Evolutionary conservation across 2,888 invertebrate species (phyloP).

Genomic region (Calliscelio sp.): DNA sequence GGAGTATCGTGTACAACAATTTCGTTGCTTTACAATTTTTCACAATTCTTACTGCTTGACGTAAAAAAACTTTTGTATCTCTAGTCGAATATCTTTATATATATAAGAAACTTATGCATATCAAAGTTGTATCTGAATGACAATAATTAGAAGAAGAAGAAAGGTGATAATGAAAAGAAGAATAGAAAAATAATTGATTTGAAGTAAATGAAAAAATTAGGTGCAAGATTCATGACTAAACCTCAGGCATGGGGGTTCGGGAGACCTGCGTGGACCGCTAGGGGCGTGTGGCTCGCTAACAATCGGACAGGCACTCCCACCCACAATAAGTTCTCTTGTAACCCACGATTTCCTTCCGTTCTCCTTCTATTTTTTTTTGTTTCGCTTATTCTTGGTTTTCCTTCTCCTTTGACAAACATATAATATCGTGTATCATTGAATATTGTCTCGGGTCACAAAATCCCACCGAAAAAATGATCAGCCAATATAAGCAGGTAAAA

Average conservation of each 20-base stretch:
- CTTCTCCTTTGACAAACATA: slow-evolving; percentile 52
- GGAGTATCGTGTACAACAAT: slow-evolving; percentile 58
- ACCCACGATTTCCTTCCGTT: slow-evolving; percentile 61
- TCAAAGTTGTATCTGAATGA: too few species aligned
- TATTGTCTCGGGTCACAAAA: slow-evolving; percentile 78
- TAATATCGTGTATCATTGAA: slow-evolving; percentile 70
- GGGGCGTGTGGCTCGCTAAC: slow-evolving; percentile 86
- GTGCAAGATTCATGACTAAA: slow-evolving; percentile 82
- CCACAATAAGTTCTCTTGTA: slow-evolving; percentile 75
- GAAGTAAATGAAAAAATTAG: slow-evolving; percentile 40
- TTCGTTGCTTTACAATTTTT: slow-evolving; percentile 56
- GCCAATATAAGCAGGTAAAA: slow-evolving; percentile 85
- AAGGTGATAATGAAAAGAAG: too few species aligned
- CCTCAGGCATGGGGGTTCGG: slow-evolving; percentile 85
- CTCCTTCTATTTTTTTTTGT: not conserved
- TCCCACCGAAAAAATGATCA: slow-evolving; percentile 80
- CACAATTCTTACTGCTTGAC: slow-evolving; percentile 61
- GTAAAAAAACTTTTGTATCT: slow-evolving; percentile 57
- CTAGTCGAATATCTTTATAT: slow-evolving; percentile 26
- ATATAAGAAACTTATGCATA: too few species aligned
- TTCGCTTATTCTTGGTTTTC: not conserved
- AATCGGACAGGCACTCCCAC: slow-evolving; percentile 86
- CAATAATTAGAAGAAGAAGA: too few species aligned
- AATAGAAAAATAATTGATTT: not conserved
- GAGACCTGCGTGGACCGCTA: slow-evolving; percentile 86